Percentiles rank a stretch among this genome's conserved stretches.
These are phyloP conservation scores for Erannis defoliaria DNA, from an alignment of 2,888 invertebrate genomes.

Conservation along the genomic window DNA sequence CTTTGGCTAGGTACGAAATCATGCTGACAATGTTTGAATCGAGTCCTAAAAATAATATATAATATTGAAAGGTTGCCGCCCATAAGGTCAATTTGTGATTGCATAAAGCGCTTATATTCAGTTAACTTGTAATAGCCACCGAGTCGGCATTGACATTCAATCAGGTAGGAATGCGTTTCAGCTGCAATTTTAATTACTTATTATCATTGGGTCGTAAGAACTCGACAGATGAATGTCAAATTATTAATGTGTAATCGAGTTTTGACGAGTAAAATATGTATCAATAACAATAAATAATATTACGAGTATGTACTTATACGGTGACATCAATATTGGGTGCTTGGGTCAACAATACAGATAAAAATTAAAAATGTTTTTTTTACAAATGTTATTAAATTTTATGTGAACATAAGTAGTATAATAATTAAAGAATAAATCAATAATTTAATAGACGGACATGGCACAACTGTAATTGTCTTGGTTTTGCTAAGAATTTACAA, in stretches of 20 bases:
- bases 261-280: not conserved
- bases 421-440: too few relatives aligned
- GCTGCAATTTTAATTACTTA: constrained; percentile 36
- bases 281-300: too few relatives aligned
- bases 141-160: constrained; percentile 45
- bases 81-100: constrained; percentile 42
- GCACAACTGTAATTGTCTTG: too few relatives aligned
- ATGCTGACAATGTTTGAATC: not conserved
- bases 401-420: too few relatives aligned
- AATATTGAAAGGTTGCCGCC: constrained; percentile 34
- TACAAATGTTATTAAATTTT: too few relatives aligned
- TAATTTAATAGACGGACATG: too few relatives aligned
- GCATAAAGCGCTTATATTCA: constrained; percentile 39
- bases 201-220: constrained; percentile 34
- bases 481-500: too few relatives aligned
- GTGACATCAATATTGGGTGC: too few relatives aligned
- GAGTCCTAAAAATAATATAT: constrained; percentile 23
- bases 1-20: not conserved
- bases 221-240: constrained; percentile 29
- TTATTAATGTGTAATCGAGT: constrained; percentile 26
- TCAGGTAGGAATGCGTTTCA: constrained; percentile 40
- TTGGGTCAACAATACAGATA: too few relatives aligned
- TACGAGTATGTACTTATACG: too few relatives aligned
- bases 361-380: too few relatives aligned
- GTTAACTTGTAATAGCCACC: constrained; percentile 32